A percentile compares a stretch with the other conserved stretches of the same genome.
Conservation (phyloP, 2,888 invertebrate species). For the Eupithecia subfuscata region DNA sequence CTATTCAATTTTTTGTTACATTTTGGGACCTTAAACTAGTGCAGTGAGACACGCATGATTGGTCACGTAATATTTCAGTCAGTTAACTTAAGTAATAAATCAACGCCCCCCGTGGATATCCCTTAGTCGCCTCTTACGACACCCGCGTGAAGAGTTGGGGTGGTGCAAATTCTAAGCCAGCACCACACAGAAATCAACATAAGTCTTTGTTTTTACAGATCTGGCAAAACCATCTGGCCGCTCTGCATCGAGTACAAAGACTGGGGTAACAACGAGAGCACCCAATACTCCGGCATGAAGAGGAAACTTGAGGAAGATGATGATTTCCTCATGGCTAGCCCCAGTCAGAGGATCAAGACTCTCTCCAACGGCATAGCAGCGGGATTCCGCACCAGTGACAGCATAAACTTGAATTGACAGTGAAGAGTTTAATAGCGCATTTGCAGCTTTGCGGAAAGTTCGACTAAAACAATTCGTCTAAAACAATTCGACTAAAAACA, state of each 20-base stretch:
- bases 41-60: too few relatives aligned
- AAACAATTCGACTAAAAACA: too few relatives aligned
- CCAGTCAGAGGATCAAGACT: constrained; percentile 62
- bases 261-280: constrained; percentile 68
- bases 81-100: neutral
- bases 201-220: constrained; percentile 58
- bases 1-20: too few relatives aligned
- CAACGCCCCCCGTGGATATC: too few relatives aligned
- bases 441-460: too few relatives aligned
- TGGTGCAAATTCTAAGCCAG: too few relatives aligned
- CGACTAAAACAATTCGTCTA: too few relatives aligned
- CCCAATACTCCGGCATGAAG: constrained; percentile 70
- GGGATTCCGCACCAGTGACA: constrained; percentile 73
- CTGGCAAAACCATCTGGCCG: constrained; percentile 79
- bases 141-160: too few relatives aligned
- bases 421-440: neutral
- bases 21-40: neutral
- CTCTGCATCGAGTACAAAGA: constrained; percentile 82
- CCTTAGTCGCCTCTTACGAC: too few relatives aligned
- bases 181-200: neutral
- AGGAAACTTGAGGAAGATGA: constrained; percentile 77
- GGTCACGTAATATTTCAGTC: neutral
- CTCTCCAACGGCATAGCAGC: constrained; percentile 74
- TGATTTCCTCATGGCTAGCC: constrained; percentile 71
- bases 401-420: constrained; percentile 49